Percentiles rank a stretch among this genome's conserved stretches.
Evolutionary conservation across 2,888 invertebrate genomes (phyloP).

Genomic region (Drosophila mercatorum): DNA sequence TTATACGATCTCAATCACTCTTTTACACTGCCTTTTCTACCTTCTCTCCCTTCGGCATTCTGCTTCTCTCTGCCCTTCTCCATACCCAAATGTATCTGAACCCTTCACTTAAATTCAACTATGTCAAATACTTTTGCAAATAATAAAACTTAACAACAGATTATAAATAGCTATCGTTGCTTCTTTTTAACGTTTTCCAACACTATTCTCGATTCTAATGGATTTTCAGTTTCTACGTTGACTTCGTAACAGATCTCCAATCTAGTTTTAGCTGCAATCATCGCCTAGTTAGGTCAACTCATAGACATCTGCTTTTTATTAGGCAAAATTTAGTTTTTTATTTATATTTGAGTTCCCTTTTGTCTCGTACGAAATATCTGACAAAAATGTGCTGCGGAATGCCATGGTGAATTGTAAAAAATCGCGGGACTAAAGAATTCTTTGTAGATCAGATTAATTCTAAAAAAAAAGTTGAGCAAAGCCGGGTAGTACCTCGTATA

Average conservation of each 20-base stretch:
- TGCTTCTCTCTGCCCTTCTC: background rate
- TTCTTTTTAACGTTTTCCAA: background rate
- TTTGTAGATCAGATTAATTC: background rate
- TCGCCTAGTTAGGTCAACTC: background rate
- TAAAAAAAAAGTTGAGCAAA: accelerated
- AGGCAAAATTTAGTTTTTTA: background rate
- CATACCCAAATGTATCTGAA: background rate
- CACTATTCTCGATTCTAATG: background rate
- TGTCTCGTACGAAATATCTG: background rate
- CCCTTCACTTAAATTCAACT: background rate
- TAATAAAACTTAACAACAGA: background rate
- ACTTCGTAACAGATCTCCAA: background rate
- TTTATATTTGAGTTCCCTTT: background rate
- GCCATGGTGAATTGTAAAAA: background rate
- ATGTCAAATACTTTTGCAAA: slow-evolving; percentile 3
- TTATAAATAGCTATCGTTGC: background rate
- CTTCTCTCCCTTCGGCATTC: background rate
- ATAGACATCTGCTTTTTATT: background rate
- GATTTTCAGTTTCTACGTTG: no score
- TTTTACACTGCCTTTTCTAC: background rate
- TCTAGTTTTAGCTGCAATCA: background rate
- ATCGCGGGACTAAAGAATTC: no score
- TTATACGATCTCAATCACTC: background rate
- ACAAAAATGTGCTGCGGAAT: background rate
- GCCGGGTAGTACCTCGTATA: no score